Percentiles rank a stretch among this genome's conserved stretches.
Evolutionary conservation across 2,113 vertebrate genomes (phyloP).

Genomic region (Hyperopisus bebe): DNA sequence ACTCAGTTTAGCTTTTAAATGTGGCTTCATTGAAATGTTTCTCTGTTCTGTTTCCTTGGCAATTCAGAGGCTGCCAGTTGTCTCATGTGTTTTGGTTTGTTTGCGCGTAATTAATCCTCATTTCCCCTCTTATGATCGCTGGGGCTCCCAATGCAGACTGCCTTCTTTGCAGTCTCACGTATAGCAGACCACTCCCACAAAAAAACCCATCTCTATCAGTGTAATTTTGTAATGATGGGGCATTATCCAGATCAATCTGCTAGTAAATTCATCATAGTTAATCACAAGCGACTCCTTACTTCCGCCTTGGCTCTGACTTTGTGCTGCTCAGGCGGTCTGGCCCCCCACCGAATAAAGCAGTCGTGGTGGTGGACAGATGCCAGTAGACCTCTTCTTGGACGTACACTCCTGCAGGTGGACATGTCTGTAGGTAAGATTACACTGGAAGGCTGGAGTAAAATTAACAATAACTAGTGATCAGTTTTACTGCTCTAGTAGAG

Average conservation of each 20-base stretch:
- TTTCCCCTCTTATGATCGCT: constrained; percentile 40
- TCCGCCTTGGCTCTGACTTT: constrained; percentile 29
- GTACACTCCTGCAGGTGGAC: not conserved
- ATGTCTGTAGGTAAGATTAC: not conserved
- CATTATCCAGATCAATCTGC: constrained; percentile 59
- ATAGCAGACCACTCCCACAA: constrained; percentile 24
- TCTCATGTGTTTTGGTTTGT: constrained; percentile 44
- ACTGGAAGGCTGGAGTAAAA: not conserved
- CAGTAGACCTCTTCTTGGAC: not conserved
- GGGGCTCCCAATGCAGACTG: constrained; percentile 34
- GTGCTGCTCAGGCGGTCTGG: not conserved
- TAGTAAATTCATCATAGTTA: constrained; percentile 55
- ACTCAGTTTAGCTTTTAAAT: not conserved
- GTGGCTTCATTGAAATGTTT: not conserved
- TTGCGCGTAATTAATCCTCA: constrained; percentile 51
- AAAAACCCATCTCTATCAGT: constrained; percentile 38
- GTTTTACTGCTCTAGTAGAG: not conserved
- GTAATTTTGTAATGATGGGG: constrained; percentile 56
- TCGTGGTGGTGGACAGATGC: not conserved
- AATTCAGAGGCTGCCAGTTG: constrained; percentile 41
- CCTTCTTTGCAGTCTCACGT: not conserved
- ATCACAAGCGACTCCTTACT: constrained; percentile 51
- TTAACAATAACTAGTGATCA: not conserved
- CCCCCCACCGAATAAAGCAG: not conserved
- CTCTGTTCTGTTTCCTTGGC: constrained; percentile 37